Evolutionary conservation across 2,113 vertebrate species (phyloP).

Genomic region (Cottus gobio): DNA sequence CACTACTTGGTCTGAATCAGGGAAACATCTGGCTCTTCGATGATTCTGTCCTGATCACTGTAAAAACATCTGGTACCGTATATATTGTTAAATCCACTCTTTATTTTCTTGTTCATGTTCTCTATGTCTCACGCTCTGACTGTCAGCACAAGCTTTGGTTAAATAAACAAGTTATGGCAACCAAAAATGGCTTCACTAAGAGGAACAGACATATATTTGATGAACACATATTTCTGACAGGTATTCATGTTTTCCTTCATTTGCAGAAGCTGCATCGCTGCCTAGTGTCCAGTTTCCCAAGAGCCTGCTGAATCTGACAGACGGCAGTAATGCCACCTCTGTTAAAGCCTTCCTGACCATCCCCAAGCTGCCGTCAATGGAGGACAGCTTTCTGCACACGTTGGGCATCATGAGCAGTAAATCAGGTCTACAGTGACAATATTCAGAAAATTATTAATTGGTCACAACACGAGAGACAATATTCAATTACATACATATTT

Average conservation of each 20-base stretch:
- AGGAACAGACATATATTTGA: neutral
- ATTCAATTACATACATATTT: neutral
- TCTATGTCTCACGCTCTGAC: neutral
- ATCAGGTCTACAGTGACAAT: conserved; percentile 80
- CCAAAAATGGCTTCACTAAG: neutral
- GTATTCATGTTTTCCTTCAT: conserved; percentile 12
- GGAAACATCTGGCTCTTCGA: conserved; percentile 95
- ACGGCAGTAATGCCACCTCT: conserved; percentile 80
- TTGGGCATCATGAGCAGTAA: conserved; percentile 85
- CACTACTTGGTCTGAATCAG: conserved; percentile 87
- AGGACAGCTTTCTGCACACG: conserved; percentile 80
- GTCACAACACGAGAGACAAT: neutral
- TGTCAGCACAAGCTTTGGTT: neutral
- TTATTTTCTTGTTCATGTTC: neutral
- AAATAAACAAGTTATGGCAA: neutral
- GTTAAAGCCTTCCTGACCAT: conserved; percentile 88
- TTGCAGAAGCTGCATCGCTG: conserved; percentile 83
- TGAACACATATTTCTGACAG: neutral
- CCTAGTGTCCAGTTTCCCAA: conserved; percentile 90
- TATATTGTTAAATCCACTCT: neutral
- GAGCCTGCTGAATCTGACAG: conserved; percentile 84
- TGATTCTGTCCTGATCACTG: conserved; percentile 89
- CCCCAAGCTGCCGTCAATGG: conserved; percentile 83
- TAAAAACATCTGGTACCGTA: conserved; percentile 87
- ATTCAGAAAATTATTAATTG: neutral